Base-by-base conservation (phyloP, 2,797 vertebrate species). In the Sebastes taczanowskii region DNA sequence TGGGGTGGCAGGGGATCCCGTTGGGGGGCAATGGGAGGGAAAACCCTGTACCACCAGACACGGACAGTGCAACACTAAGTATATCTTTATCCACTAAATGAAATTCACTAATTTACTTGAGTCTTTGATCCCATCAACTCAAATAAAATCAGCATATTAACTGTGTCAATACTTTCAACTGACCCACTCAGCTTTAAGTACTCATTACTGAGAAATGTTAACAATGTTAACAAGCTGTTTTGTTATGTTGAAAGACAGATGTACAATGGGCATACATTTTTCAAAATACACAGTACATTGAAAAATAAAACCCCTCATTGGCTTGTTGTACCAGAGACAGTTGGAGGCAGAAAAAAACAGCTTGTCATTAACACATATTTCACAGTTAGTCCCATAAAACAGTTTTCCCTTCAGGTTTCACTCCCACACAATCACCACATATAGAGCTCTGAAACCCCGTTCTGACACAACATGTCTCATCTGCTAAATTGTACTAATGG, bases 351-450 rank as follows among this genome's bases (percentile, higher is more conserved):
- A 68, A 22, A 86, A 63, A 82, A 23, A 23, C 68, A 66, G 52
- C 73, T 60, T 80, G 58, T 71, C 59, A 75, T 66, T 25, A 67
- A 69, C 65, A 64, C 55, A 56, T 38, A 66, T 78, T 53, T 78
- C 32, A 56, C 25, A 64, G 55, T 59, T 34, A 38, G 22, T 64
- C 56, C 56, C 18, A 46, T 55, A 38, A 65, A 82, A 68, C 32
- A 8, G 59, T 46, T 70, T 55, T 52, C 42, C 16, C 59, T n/a
- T 71, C 22, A 76, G 55, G 49, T 77, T 81, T 66, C 23, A 46
- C 74, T 68, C 75, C 64, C 13, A 80, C 80, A 78, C 82, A 81
- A 60, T 60, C 56, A 68, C 52, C 69, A 71, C 58, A 73, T 58
- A 64, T 18, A 68, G 70, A 81, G 49, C 29, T 68, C 58, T 52